Conservation (phyloP, 2,113 vertebrate species). For the Gymnocephalus cernua region DNA sequence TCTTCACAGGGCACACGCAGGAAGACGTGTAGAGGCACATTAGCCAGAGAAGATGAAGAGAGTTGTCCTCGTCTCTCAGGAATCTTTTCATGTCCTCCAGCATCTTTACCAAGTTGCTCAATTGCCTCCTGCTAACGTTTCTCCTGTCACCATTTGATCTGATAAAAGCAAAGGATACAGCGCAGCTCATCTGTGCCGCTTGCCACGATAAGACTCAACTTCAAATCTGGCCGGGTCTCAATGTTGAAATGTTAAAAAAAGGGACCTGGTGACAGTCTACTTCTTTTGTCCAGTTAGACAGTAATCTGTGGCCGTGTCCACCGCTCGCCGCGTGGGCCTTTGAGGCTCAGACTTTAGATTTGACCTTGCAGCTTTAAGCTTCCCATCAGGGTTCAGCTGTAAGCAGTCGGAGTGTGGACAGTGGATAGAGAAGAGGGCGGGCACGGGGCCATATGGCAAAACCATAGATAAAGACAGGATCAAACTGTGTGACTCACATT, state of each 20-base stretch:
- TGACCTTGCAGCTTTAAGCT: conserved; percentile 55
- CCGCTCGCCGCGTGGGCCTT: conserved; percentile 36
- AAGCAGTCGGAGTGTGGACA: conserved; percentile 38
- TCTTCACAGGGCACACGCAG: not conserved
- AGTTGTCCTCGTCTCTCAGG: conserved; percentile 37
- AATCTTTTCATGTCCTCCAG: conserved; percentile 56
- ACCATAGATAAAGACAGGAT: conserved; percentile 56
- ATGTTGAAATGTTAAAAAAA: conserved; percentile 30
- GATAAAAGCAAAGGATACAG: conserved; percentile 60
- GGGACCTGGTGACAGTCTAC: conserved; percentile 25
- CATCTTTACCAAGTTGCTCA: conserved; percentile 59
- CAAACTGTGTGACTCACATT: conserved; percentile 46
- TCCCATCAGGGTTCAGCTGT: conserved; percentile 26
- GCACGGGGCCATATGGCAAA: conserved; percentile 14
- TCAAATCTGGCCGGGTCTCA: conserved; percentile 34
- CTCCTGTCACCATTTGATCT: conserved; percentile 60
- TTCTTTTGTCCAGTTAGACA: conserved; percentile 51
- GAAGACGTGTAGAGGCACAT: not conserved
- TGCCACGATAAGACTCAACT: conserved; percentile 58
- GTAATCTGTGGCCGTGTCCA: conserved; percentile 52
- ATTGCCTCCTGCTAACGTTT: conserved; percentile 51
- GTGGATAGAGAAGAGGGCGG: conserved; percentile 38
- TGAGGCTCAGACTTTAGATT: conserved; percentile 54
- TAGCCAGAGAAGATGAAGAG: conserved; percentile 19
- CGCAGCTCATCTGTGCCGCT: conserved; percentile 54